Conservation (phyloP, 2,888 invertebrate species). For the Rotaria macrura region DNA sequence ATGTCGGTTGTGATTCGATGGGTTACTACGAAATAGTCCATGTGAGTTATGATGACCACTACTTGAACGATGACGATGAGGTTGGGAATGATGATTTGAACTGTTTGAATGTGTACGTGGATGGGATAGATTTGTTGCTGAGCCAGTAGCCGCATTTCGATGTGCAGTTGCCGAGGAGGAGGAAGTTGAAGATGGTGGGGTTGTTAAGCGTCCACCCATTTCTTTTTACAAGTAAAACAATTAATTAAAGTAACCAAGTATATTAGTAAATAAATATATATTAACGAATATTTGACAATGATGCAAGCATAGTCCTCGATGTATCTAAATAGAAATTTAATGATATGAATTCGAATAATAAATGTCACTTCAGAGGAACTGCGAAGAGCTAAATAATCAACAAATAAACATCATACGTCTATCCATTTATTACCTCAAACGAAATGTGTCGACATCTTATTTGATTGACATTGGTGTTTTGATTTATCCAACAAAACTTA, state of each 20-base stretch:
- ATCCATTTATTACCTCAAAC: neutral
- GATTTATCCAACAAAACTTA: neutral
- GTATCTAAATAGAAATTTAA: neutral
- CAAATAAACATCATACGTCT: conserved; percentile 7
- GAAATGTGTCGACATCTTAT: neutral
- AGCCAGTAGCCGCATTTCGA: neutral
- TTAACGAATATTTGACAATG: neutral
- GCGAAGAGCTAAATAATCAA: neutral
- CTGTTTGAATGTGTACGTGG: neutral
- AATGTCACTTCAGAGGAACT: neutral
- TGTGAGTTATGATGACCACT: neutral
- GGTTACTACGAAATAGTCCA: neutral
- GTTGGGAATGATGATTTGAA: neutral
- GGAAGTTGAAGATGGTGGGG: neutral
- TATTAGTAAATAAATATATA: neutral
- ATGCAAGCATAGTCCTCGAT: neutral
- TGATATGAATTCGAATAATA: neutral
- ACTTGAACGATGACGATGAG: neutral
- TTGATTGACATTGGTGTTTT: neutral
- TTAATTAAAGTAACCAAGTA: too few relatives aligned
- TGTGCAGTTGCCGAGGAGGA: conserved; percentile 3
- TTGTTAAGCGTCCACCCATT: neutral
- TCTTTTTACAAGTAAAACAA: too few relatives aligned
- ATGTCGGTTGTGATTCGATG: neutral
- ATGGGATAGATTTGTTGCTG: neutral